Evolutionary conservation across 2,888 invertebrate genomes (phyloP), one percentile per base, ranked within the genome.

Genomic region (Lasioglossum marginatum): DNA sequence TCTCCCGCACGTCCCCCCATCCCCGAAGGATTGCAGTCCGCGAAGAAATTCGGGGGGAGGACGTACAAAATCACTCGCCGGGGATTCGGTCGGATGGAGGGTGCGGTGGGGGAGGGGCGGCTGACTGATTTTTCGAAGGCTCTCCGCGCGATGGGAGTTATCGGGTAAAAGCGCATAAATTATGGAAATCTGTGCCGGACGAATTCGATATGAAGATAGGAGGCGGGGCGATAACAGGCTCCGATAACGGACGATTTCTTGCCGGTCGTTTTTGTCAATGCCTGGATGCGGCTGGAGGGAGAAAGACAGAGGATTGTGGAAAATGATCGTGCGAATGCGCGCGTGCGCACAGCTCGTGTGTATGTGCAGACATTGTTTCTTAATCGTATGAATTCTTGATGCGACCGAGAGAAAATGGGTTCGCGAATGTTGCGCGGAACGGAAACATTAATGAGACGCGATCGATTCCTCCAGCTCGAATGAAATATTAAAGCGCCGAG

Each of bases 91-190:
- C 16, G 45, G 45, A 5, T 5, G 48, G 19, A n/a, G 23, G 52
- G 19, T 19, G 19, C 2, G 23, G 19, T 5, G 48, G 19, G 48
- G 48, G 48, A 4, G 3, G 60, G 27, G 60, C 27, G 31, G 27
- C 16, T 27, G 70, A 48, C 27, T 34, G 76, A 76, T 43, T 66
- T 34, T 34, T 31, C 76, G 45, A 27, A 31, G 71, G 48, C 48
- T 34, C 16, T 31, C 37, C 52, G 52, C 43, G 31, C 34, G 48
- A 48, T 43, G 68, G 60, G 77, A 68, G 79, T 84, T 81, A 48
- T 74, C 60, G 79, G 57, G 60, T 85, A 83, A 86, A 82, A 82
- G 77, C 72, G 75, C 79, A 88, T 89, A 79, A 88, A 89, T 89
- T 86, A 89, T 86, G 88, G 83, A 86, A 77, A 87, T 85, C 79